Conservation (phyloP, 2,797 vertebrate species). For the Myotis myotis region DNA sequence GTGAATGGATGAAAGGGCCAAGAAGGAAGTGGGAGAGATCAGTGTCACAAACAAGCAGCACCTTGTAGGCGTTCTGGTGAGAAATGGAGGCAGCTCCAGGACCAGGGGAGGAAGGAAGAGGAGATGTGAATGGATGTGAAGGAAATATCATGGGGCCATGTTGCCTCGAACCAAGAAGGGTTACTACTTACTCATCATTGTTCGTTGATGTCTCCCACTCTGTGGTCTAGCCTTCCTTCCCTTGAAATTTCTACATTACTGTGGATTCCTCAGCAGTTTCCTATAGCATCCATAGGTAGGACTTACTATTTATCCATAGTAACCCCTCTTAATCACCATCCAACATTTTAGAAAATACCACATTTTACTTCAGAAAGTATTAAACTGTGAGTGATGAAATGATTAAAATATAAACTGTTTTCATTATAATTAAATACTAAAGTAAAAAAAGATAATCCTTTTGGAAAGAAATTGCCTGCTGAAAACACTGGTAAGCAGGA, state of each 20-base stretch:
- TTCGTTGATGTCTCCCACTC: not conserved
- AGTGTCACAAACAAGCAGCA: not conserved
- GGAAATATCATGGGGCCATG: not conserved
- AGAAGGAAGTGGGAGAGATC: not conserved
- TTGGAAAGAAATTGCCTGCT: constrained; percentile 41
- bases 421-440: constrained; percentile 10
- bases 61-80: not conserved
- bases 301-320: not conserved
- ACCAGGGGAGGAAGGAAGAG: not conserved
- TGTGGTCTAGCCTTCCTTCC: not conserved
- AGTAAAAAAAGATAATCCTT: constrained; percentile 7
- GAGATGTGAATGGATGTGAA: not conserved
- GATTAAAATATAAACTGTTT: constrained; percentile 28
- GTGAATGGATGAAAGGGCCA: not conserved
- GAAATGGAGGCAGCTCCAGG: not conserved
- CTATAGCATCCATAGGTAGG: too few relatives aligned
- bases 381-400: constrained; percentile 26
- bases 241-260: not conserved
- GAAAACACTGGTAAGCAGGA: constrained; percentile 10
- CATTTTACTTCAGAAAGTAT: constrained; percentile 27
- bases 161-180: not conserved
- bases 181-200: not conserved
- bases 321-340: not conserved
- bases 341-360: constrained; percentile 2
- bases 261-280: not conserved